A percentile compares a stretch with the other conserved stretches of the same genome.
Evolutionary conservation across 2,113 vertebrate species (phyloP).

Genomic region (Cheilinus undulatus): DNA sequence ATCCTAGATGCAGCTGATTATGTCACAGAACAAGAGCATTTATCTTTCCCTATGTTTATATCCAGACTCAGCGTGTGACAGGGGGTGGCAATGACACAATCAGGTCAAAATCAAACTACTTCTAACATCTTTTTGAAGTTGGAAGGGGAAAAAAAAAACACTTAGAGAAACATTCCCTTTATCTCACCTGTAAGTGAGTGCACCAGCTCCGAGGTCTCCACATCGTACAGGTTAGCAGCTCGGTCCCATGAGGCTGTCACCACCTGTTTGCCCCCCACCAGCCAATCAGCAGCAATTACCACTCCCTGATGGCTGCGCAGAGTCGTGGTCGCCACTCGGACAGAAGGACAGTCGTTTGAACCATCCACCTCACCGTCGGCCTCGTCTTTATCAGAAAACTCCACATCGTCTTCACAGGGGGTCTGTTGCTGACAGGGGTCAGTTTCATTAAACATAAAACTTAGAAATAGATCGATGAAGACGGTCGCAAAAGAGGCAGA

Average conservation of each 20-base stretch:
- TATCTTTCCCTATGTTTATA: too few species aligned
- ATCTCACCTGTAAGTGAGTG: slow-evolving; percentile 93
- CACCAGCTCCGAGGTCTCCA: slow-evolving; percentile 96
- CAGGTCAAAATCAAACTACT: too few species aligned
- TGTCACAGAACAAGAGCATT: too few species aligned
- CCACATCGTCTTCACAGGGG: slow-evolving; percentile 93
- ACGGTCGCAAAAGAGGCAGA: background rate
- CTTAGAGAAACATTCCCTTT: background rate
- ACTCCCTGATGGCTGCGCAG: slow-evolving; percentile 98
- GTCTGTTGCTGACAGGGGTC: slow-evolving; percentile 68
- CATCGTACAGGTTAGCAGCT: slow-evolving; percentile 96
- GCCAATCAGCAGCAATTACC: slow-evolving; percentile 96
- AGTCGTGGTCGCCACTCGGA: slow-evolving; percentile 88
- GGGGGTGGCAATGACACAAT: too few species aligned
- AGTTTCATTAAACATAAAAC: background rate
- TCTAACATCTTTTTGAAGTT: too few species aligned
- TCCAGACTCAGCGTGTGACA: too few species aligned
- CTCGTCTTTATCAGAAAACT: slow-evolving; percentile 97
- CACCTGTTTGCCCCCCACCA: slow-evolving; percentile 95
- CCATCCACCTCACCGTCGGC: slow-evolving; percentile 90
- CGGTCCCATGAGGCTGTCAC: slow-evolving; percentile 98
- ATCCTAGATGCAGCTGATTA: too few species aligned
- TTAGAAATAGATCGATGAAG: background rate
- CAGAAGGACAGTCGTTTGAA: slow-evolving; percentile 89
- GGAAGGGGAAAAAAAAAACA: too few species aligned